Evolutionary conservation across 30 jellyfish, hydroid and myxozoan species (phyloP), one percentile per base, ranked within the genome.

Genomic region (Cassiopea andromeda): DNA sequence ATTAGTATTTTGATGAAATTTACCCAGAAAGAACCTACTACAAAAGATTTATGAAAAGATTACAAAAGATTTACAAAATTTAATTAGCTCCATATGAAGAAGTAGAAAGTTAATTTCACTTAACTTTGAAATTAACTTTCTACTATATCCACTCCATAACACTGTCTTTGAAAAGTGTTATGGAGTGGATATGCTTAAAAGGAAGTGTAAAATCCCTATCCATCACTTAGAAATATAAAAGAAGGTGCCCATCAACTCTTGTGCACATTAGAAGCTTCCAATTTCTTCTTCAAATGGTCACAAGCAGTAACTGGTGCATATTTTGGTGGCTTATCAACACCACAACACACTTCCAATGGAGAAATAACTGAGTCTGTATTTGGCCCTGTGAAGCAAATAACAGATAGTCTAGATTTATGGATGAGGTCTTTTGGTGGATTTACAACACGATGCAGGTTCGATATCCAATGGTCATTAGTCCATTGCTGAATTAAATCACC

Each of bases 381-480:
- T 76, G 93, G 93, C 49, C 93, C 93, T 12, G 93, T 86, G 57
- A 86, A 86, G 47, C 15, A 75, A 1, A 86, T 89, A n/a, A 86
- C 49, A 14, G 93, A 86, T 27, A 76, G 78, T 47, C 93, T 72
- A 57, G 80, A 81, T 49, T 76, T 75, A 59, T 76, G 88, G 68
- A 84, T 43, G 2, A 60, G 15, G 3, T 75, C 84, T 46, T 16
- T 69, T 44, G 89, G 77, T 12, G 93, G 93, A 69, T 75, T 86
- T 44, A 86, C 88, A 38, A 86, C 93, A 17, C 93, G 69, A 48
- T 86, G 93, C 75, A 86, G 67, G 64, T 86, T 86, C 7, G 93
- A 86, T 46, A 68, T 86, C 93, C 93, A 86, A 38, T 76, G 93
- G 68, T 86, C 89, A 60, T 86, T 86, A 27, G 93, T 86, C 93